A percentile compares a stretch with the other conserved stretches of the same genome.
phyloP scores from a whole-genome alignment of 2,888 invertebrate genomes.

The Caenorhabditis sinica region DNA sequence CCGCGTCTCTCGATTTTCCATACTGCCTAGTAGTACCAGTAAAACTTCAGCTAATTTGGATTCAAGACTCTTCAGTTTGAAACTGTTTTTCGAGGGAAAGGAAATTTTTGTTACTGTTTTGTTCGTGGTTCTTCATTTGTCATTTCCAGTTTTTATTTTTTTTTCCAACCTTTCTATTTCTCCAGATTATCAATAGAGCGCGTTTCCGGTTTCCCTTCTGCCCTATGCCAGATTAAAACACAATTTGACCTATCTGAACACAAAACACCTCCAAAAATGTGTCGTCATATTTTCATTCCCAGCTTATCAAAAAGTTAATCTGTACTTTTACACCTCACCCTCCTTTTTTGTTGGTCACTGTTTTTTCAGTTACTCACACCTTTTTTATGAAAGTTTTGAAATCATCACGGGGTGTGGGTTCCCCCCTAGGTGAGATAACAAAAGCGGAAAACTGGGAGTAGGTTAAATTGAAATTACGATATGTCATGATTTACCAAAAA shows the following conservation, averaged over 20 bases:
- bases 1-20: neutral
- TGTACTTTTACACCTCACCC: neutral
- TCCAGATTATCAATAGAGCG: too few relatives aligned
- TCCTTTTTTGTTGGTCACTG: neutral
- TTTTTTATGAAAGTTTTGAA: neutral
- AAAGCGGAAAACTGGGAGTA: neutral
- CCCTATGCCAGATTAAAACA: too few relatives aligned
- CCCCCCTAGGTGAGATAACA: neutral
- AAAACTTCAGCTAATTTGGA: neutral
- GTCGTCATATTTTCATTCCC: neutral
- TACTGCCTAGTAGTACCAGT: neutral
- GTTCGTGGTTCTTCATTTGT: too few relatives aligned
- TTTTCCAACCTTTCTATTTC: too few relatives aligned
- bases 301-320: slow-evolving; percentile 1
- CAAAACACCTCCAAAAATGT: neutral
- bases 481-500: too few relatives aligned
- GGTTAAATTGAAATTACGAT: neutral
- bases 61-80: too few relatives aligned
- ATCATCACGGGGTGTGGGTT: neutral
- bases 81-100: too few relatives aligned
- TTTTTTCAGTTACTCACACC: slow-evolving; percentile 11
- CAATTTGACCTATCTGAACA: too few relatives aligned
- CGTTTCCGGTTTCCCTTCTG: too few relatives aligned
- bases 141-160: too few relatives aligned
- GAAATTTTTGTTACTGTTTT: too few relatives aligned